Evolutionary conservation across 2,888 invertebrate species (phyloP).

Genomic region (Buathra laborator): DNA sequence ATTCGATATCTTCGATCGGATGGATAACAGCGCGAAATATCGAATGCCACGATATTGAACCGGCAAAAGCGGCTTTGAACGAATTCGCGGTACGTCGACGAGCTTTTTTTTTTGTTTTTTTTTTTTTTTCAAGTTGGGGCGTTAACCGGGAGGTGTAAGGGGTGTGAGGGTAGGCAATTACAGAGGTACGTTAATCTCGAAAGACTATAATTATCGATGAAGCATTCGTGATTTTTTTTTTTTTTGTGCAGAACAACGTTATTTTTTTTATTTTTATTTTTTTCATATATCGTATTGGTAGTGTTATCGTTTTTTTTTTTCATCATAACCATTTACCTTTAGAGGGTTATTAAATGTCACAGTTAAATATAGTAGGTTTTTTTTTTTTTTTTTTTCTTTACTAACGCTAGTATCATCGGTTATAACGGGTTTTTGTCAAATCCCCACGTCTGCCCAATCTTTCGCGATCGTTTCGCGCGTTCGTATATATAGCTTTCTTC

Average conservation of each 20-base stretch:
- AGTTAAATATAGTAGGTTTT: slow-evolving; percentile 79
- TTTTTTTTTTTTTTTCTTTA: slow-evolving; percentile 61
- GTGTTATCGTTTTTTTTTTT: slow-evolving; percentile 73
- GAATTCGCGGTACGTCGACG: slow-evolving; percentile 54
- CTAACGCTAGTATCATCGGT: slow-evolving; percentile 66
- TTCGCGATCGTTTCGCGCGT: slow-evolving; percentile 37
- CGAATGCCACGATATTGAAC: slow-evolving; percentile 50
- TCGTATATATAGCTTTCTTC: background rate
- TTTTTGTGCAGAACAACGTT: slow-evolving; percentile 81
- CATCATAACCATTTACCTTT: slow-evolving; percentile 65
- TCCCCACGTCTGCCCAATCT: slow-evolving; percentile 38
- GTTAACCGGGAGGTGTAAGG: slow-evolving; percentile 25
- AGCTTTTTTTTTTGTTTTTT: slow-evolving; percentile 47
- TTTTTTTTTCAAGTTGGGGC: slow-evolving; percentile 27
- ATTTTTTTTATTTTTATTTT: slow-evolving; percentile 57
- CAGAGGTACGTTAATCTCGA: slow-evolving; percentile 70
- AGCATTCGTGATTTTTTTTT: slow-evolving; percentile 80
- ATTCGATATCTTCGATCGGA: slow-evolving; percentile 46
- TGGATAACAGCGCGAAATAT: slow-evolving; percentile 48
- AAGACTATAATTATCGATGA: slow-evolving; percentile 81
- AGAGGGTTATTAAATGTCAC: slow-evolving; percentile 81
- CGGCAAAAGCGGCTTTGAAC: slow-evolving; percentile 47
- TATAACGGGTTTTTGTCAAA: slow-evolving; percentile 59
- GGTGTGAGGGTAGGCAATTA: slow-evolving; percentile 60
- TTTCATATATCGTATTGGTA: slow-evolving; percentile 78